Evolutionary conservation across 2,797 vertebrate species (phyloP).

Genomic region (Lepidocolaptes lacrymiger): DNA sequence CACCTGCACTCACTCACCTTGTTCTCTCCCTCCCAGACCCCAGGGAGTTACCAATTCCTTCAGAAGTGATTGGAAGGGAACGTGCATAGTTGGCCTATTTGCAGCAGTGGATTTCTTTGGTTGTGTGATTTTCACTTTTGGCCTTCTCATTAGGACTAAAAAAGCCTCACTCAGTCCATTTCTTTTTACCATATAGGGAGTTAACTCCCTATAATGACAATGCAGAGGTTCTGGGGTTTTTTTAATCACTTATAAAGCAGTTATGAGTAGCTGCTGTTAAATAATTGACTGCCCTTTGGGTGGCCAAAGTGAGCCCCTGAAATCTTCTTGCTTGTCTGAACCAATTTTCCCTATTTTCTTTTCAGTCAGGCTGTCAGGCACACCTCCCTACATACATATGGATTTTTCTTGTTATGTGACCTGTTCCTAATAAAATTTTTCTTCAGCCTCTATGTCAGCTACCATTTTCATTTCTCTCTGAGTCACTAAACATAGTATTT

Average conservation of each 20-base stretch:
- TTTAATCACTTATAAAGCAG: neutral
- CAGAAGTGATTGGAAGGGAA: neutral
- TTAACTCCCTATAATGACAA: neutral
- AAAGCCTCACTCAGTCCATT: neutral
- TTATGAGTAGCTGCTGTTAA: neutral
- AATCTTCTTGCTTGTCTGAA: neutral
- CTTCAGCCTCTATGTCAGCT: neutral
- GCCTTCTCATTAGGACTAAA: neutral
- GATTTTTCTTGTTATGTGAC: neutral
- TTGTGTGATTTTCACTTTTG: neutral
- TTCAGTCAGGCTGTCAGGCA: neutral
- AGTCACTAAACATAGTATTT: neutral
- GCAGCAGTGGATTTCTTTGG: neutral
- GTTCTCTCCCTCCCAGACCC: neutral
- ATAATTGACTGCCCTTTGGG: neutral
- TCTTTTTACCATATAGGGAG: neutral
- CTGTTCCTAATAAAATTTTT: neutral
- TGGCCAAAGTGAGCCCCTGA: neutral
- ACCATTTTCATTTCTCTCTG: neutral
- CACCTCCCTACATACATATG: neutral
- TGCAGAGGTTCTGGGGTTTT: neutral
- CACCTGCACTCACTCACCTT: neutral
- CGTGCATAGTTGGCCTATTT: rapidly evolving
- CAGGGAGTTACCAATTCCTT: rapidly evolving
- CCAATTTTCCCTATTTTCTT: neutral